Base-by-base conservation (phyloP, 35 echinoderm and acorn worm genomes). In the Lytechinus variegatus region DNA sequence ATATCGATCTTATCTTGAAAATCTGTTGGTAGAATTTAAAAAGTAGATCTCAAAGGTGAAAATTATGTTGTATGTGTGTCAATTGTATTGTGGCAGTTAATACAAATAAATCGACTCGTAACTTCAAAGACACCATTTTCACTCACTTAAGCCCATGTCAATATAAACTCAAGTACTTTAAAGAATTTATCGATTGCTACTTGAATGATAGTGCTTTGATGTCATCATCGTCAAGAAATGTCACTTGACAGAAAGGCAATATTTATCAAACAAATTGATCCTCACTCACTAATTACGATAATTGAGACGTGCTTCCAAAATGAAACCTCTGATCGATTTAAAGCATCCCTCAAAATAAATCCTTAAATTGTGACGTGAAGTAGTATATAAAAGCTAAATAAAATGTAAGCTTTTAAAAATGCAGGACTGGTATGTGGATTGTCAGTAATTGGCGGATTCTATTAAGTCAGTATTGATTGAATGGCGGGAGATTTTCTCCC, bases 221-320 rank as follows among this genome's bases (percentile, higher is more conserved):
- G 66, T 79, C 19, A 79, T 19, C 19, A 7, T 24, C 7, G n/a
- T 79, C 12, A 14, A 24, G 14, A 79, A n/a, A 79, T 79, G 19
- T 79, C 66, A 24, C 16, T 24, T 79, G 66, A 79, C 66, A 79
- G 66, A 79, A 79, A 79, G 66, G 66, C 21, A 79, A 79, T 79
- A 79, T 79, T 79, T 79, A 79, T 24, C 66, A n/a, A 79, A 79
- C 66, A 79, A n/a, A 79, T 79, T 79, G 66, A 79, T 79, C 66
- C n/a, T 6, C 16, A 6, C 7, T 79, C 24, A n/a, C 66, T 79
- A 79, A 79, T 79, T 79, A 24, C 66, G 66, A 16, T 79, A 79
- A 79, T 79, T 79, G 66, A 16, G 66, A 6, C 66, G n/a, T 4
- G 19, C 24, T 24, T 79, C 21, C 19, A 79, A 58, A 79, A 79